Evolutionary conservation across 2,113 vertebrate species (phyloP).

Genomic region (Amazona vittata): DNA sequence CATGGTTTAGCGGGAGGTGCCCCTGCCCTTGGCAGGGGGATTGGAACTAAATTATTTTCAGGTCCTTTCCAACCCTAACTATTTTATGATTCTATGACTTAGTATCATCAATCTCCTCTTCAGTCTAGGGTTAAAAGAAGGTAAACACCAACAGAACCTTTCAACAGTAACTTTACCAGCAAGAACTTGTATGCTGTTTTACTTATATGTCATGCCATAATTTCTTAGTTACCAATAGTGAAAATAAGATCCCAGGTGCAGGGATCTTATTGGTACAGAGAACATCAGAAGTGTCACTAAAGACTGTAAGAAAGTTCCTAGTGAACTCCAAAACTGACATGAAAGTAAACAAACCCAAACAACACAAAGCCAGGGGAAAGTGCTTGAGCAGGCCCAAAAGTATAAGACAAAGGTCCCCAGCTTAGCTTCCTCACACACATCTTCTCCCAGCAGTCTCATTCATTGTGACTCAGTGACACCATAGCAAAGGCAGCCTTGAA

Average conservation of each 20-base stretch:
- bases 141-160: background rate
- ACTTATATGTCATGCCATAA: background rate
- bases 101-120: background rate
- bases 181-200: background rate
- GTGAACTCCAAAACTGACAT: background rate
- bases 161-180: background rate
- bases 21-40: no score
- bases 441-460: background rate
- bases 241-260: background rate
- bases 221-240: background rate
- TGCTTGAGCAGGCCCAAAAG: background rate
- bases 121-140: background rate
- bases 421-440: background rate
- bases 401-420: rapidly evolving
- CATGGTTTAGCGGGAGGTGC: no score
- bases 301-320: background rate
- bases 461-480: rapidly evolving
- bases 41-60: no score
- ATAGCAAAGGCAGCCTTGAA: background rate
- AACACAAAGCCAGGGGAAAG: background rate
- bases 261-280: background rate
- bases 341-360: background rate
- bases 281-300: background rate
- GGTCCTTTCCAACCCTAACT: no score
- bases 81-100: no score